phyloP scores from a whole-genome alignment of 2,113 vertebrate genomes.

The Pongo abelii region DNA sequence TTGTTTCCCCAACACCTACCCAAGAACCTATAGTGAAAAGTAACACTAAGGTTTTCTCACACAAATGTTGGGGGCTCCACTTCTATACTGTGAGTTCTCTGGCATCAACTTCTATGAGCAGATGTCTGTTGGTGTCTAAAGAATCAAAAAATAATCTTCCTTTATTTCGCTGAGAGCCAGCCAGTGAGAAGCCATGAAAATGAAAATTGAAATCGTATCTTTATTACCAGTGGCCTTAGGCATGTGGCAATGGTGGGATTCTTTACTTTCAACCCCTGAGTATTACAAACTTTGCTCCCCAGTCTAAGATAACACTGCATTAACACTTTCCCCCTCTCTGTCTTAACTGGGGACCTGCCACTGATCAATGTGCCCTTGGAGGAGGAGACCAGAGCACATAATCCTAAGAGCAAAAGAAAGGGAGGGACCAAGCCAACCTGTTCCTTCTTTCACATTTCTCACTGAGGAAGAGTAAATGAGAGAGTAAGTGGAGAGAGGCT shows the following conservation, averaged over 20 bases:
- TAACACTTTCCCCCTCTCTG: fast-evolving
- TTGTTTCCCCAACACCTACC: not conserved
- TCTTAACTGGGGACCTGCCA: not conserved
- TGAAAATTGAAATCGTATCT: not conserved
- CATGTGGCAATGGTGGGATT: not conserved
- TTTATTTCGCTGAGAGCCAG: not conserved
- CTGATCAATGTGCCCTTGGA: not conserved
- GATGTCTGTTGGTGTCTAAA: not conserved
- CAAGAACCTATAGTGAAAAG: not conserved
- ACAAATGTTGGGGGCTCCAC: not conserved
- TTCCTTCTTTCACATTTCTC: not conserved
- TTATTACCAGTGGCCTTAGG: not conserved
- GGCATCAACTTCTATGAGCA: not conserved
- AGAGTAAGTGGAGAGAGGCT: not conserved
- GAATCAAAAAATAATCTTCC: not conserved
- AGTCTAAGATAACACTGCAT: not conserved
- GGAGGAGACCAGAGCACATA: not conserved
- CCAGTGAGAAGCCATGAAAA: not conserved
- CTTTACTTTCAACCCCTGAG: not conserved
- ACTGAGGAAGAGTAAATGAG: no score
- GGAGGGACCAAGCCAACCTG: no score
- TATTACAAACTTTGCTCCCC: not conserved
- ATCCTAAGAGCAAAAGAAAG: not conserved
- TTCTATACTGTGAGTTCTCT: not conserved
- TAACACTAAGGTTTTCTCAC: not conserved